phyloP scores from a whole-genome alignment of 1,140 invertebrate genomes.

The Cydia strobilella region DNA sequence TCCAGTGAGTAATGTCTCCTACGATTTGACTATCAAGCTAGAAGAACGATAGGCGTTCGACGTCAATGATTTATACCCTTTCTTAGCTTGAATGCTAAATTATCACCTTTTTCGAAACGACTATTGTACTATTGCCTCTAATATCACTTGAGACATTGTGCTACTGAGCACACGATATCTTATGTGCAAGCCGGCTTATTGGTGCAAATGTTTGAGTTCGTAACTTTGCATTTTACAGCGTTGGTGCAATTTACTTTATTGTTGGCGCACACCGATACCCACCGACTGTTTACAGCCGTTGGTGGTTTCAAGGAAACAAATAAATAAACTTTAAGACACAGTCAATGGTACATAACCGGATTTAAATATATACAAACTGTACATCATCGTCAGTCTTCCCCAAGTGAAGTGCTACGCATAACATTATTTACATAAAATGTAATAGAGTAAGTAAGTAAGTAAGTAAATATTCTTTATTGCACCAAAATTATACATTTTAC shows the following conservation, averaged over 20 bases:
- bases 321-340: neutral
- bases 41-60: conserved; percentile 41
- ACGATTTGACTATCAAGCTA: conserved; percentile 48
- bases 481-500: too few species aligned
- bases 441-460: too few species aligned
- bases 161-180: neutral
- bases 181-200: conserved; percentile 28
- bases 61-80: conserved; percentile 44
- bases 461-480: too few species aligned
- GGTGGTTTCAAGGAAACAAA: neutral
- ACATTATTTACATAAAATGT: too few species aligned
- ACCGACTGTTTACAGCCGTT: neutral
- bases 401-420: too few species aligned
- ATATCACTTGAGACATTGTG: neutral
- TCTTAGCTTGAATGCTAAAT: conserved; percentile 23
- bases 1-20: conserved; percentile 50
- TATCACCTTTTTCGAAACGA: neutral
- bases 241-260: conserved; percentile 30
- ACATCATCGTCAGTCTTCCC: too few species aligned
- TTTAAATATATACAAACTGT: too few species aligned
- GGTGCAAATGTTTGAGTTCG: conserved; percentile 31
- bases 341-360: neutral
- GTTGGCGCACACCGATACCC: conserved; percentile 9
- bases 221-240: conserved; percentile 32
- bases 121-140: neutral